Conservation (phyloP, 2,888 invertebrate species). For the Pharmacophagus antenor region DNA sequence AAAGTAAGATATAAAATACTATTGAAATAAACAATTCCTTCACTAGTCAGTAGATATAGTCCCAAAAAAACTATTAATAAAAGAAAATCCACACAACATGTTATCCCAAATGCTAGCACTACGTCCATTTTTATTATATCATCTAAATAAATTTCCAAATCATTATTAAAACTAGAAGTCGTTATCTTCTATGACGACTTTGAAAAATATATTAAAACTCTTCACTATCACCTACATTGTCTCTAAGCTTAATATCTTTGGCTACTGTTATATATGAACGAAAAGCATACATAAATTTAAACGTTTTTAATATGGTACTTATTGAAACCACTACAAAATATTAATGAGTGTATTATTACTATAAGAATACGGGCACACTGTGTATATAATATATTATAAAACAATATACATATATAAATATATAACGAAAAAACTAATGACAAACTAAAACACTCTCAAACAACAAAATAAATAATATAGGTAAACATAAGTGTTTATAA, state of each 20-base stretch:
- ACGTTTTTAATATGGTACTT: conserved; percentile 16
- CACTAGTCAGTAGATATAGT: not conserved
- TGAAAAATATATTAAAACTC: conserved; percentile 42
- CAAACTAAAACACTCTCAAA: conserved; percentile 64
- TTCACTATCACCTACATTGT: conserved; percentile 60
- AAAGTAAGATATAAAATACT: conserved; percentile 21
- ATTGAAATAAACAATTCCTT: conserved; percentile 2
- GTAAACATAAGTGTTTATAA: conserved; percentile 65
- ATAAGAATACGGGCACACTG: conserved; percentile 70
- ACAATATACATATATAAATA: too few relatives aligned
- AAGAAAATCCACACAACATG: conserved; percentile 20
- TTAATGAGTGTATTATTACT: conserved; percentile 27
- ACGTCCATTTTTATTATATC: conserved; percentile 9
- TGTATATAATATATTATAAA: conserved; percentile 52
- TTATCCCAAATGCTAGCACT: conserved; percentile 26
- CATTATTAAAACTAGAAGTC: conserved; percentile 26
- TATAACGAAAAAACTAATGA: conserved; percentile 62
- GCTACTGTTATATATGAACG: conserved; percentile 69
- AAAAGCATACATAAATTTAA: conserved; percentile 69
- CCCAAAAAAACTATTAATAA: not conserved
- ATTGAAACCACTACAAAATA: conserved; percentile 27
- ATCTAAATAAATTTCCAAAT: conserved; percentile 12
- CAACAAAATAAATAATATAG: conserved; percentile 55
- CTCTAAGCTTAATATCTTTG: conserved; percentile 59
- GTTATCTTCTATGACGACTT: conserved; percentile 39